Evolutionary conservation across 2,888 invertebrate genomes (phyloP), one percentile per base, ranked within the genome.

Genomic region (Mythimna ferrago): DNA sequence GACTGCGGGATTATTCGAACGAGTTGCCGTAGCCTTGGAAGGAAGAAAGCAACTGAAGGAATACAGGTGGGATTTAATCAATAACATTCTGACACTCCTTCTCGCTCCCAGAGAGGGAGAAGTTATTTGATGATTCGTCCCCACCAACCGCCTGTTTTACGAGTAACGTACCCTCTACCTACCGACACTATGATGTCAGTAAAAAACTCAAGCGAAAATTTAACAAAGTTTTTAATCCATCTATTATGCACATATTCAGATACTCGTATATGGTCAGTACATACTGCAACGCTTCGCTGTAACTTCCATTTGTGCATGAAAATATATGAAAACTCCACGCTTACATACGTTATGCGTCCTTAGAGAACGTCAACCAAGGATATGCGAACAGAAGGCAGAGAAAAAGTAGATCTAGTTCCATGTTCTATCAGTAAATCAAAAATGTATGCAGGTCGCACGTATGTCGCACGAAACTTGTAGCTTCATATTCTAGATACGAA

Each of bases 391-490:
- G 56, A 64, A 53, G n/a, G 48, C 75, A 21, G 14, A 21, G 44
- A 77, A 71, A 82, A 75, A 79, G 62, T 58, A 53, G 63, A 75
- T 71, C 80, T 85, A 75, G 66, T 70, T 65, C 48, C 72, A 70
- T 60, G 74, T 80, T 14, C 66, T 72, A 76, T 68, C 67, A 68
- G 75, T 75, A 70, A 77, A 84, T 84, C 56, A 76, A 83, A 84
- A 64, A 84, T 78, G 72, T 76, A 80, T 80, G 63, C 70, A 71
- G 73, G 80, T 78, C 68, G 63, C 66, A 73, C 62, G 51, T 35
- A 44, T 63, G 38, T 35, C 56, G 10, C 61, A 53, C 67, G 21
- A 65, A 57, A 60, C 62, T 60, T 73, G 58, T 69, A 54, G 14
- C 54, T 61, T 64, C 48, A 66, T 78, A 64, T 73, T 78, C 58